These are phyloP conservation scores for Tetraodon nigroviridis DNA, from an alignment of 2,113 vertebrate species.

Conservation along the genomic window DNA sequence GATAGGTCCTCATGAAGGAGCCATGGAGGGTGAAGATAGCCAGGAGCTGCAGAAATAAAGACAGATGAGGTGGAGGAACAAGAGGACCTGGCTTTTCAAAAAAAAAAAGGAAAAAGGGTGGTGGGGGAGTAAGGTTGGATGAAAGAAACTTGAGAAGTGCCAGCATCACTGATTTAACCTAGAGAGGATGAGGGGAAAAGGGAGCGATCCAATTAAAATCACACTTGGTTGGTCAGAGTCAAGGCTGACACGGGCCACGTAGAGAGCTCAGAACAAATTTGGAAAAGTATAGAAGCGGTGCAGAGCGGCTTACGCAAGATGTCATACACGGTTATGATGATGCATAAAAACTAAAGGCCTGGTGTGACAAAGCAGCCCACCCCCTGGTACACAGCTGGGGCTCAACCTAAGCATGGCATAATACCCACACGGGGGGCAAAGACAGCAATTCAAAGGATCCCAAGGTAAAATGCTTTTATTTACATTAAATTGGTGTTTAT, in stretches of 20 bases:
- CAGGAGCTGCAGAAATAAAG: constrained; percentile 62
- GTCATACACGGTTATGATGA: constrained; percentile 64
- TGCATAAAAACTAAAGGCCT: constrained; percentile 53
- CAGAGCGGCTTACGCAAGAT: constrained; percentile 53
- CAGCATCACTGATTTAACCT: constrained; percentile 64
- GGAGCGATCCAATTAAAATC: constrained; percentile 71
- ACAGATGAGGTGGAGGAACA: constrained; percentile 60
- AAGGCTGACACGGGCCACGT: constrained; percentile 36
- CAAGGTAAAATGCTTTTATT: constrained; percentile 53
- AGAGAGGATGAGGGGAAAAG: constrained; percentile 44
- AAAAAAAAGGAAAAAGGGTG: not conserved
- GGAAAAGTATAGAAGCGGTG: constrained; percentile 32
- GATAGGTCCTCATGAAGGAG: constrained; percentile 59
- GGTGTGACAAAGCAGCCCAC: constrained; percentile 54
- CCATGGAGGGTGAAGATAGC: constrained; percentile 60
- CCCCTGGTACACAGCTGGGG: constrained; percentile 51
- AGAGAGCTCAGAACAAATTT: constrained; percentile 14
- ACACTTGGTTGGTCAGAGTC: constrained; percentile 52
- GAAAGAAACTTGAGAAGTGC: constrained; percentile 60
- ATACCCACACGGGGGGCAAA: constrained; percentile 21
- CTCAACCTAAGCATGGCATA: constrained; percentile 42
- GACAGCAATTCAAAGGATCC: constrained; percentile 28
- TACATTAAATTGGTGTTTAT: constrained; percentile 51
- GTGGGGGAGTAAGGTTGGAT: constrained; percentile 42
- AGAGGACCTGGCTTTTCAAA: constrained; percentile 39